Percentiles rank a stretch among this genome's conserved stretches.
These are phyloP conservation scores for Empis stercorea DNA, from an alignment of 2,888 invertebrate genomes.

Conservation along the genomic window DNA sequence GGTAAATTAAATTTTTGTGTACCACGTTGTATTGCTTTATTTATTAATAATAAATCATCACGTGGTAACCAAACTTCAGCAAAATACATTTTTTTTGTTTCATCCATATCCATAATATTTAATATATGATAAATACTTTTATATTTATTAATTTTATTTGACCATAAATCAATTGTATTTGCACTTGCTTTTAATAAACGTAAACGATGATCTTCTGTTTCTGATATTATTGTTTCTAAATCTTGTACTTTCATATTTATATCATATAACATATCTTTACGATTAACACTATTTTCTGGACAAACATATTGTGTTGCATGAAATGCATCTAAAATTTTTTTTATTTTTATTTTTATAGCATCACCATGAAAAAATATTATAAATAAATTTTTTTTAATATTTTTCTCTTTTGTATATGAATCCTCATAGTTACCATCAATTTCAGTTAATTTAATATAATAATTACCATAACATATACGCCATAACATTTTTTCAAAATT, in stretches of 20 bases:
- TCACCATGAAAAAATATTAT: constrained; percentile 65
- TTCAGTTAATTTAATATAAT: constrained; percentile 81
- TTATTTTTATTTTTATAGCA: constrained; percentile 59
- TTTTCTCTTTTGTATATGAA: constrained; percentile 26
- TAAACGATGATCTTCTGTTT: constrained; percentile 63
- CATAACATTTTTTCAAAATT: constrained; percentile 92
- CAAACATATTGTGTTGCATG: constrained; percentile 74
- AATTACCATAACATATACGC: constrained; percentile 90
- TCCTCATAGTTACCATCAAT: constrained; percentile 76
- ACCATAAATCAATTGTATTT: constrained; percentile 52
- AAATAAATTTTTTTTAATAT: constrained; percentile 43
- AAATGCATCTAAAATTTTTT: constrained; percentile 74
- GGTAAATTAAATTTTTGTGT: constrained; percentile 69
- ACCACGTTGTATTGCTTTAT: constrained; percentile 61
- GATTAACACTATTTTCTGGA: constrained; percentile 58
- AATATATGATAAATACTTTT: constrained; percentile 82
- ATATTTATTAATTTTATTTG: constrained; percentile 63
- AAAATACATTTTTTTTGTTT: constrained; percentile 65
- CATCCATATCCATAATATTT: constrained; percentile 78
- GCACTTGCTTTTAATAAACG: constrained; percentile 42
- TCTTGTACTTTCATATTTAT: constrained; percentile 65
- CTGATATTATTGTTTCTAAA: constrained; percentile 54
- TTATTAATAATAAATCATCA: constrained; percentile 53
- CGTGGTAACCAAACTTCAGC: constrained; percentile 79
- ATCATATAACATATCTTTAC: constrained; percentile 58